Percentiles rank a stretch among this genome's conserved stretches.
Evolutionary conservation across 1,140 invertebrate species (phyloP).

Genomic region (Gerris buenoi): DNA sequence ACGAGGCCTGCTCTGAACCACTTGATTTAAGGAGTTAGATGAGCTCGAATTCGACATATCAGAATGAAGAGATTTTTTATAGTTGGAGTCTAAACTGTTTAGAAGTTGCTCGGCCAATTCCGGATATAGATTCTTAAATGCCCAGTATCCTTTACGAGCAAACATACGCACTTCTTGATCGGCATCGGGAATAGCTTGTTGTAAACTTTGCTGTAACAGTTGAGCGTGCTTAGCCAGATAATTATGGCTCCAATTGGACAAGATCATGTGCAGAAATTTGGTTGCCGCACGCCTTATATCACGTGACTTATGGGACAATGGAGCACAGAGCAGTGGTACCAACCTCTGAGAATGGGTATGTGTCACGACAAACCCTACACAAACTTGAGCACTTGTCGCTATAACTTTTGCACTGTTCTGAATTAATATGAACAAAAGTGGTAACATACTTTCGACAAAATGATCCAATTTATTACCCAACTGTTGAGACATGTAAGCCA

Average conservation of each 20-base stretch:
- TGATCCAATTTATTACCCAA: conserved; percentile 69
- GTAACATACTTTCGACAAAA: conserved; percentile 66
- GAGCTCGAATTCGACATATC: conserved; percentile 18
- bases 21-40: conserved; percentile 22
- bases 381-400: conserved; percentile 72
- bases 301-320: conserved; percentile 74
- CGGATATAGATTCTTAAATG: conserved; percentile 79
- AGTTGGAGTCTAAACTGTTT: conserved; percentile 62
- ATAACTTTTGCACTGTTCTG: conserved; percentile 93
- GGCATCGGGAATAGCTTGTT: conserved; percentile 79
- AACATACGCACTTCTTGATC: conserved; percentile 69
- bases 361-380: conserved; percentile 76
- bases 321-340: conserved; percentile 70
- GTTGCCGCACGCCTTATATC: conserved; percentile 69
- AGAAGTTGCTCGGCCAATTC: conserved; percentile 75
- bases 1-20: background rate
- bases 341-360: conserved; percentile 71
- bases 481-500: conserved; percentile 76
- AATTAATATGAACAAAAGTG: conserved; percentile 74
- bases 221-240: conserved; percentile 66
- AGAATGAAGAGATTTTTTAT: conserved; percentile 37
- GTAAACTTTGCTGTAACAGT: conserved; percentile 66
- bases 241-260: conserved; percentile 70
- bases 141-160: conserved; percentile 70
- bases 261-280: conserved; percentile 69